phyloP scores from a whole-genome alignment of 2,797 vertebrate genomes.

The Dromococcyx pavoninus region DNA sequence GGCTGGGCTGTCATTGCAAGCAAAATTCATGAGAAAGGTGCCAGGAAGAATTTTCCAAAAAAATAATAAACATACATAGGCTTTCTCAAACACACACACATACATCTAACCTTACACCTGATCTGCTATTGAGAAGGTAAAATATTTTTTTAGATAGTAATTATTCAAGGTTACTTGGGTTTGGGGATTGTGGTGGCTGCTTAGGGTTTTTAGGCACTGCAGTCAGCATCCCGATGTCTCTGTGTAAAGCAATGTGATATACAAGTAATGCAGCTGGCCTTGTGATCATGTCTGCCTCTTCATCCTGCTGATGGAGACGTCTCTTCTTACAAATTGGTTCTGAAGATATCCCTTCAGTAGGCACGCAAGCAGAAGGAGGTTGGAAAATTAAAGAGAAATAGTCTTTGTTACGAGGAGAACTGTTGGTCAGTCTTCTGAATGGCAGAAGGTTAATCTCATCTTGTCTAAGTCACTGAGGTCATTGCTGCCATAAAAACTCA shows the following conservation, averaged over 20 bases:
- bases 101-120: background rate
- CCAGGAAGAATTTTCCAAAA: background rate
- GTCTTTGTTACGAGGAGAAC: background rate
- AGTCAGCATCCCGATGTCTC: background rate
- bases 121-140: background rate
- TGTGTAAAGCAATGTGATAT: background rate
- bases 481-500: background rate
- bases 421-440: background rate
- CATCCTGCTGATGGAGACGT: background rate
- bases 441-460: background rate
- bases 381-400: background rate
- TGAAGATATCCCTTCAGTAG: background rate
- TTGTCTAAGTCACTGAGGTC: background rate
- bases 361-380: background rate
- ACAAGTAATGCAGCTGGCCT: background rate
- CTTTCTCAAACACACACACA: background rate
- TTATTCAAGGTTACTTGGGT: background rate
- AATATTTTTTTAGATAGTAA: background rate
- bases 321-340: background rate
- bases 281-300: background rate
- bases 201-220: background rate
- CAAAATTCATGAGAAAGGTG: background rate
- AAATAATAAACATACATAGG: background rate
- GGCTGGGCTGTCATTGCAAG: background rate
- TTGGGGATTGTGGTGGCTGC: background rate